These are phyloP conservation scores for Trachythela sp. DNA, from an alignment of 64 coral and sea anemone species.

Conservation along the genomic window DNA sequence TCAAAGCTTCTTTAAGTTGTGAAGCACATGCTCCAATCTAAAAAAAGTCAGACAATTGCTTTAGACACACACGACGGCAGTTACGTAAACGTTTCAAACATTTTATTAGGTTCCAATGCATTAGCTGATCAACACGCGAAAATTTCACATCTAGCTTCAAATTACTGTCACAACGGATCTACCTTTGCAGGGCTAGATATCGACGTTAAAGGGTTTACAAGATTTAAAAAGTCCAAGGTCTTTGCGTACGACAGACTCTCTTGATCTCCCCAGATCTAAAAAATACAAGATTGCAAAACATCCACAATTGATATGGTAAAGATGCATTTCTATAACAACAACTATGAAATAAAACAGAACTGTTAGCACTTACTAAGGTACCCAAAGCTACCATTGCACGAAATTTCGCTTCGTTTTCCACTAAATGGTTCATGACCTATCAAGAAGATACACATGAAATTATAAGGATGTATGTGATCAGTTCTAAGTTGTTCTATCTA, in stretches of 20 bases:
- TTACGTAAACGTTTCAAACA: too few species aligned
- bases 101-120: too few species aligned
- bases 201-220: not conserved
- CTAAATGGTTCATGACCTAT: slow-evolving; percentile 12
- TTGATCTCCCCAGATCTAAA: slow-evolving; percentile 8
- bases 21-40: not conserved
- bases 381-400: not conserved
- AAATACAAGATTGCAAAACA: not conserved
- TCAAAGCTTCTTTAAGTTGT: slow-evolving; percentile 14
- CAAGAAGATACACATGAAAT: not conserved
- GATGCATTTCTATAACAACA: not conserved
- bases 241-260: not conserved
- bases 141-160: too few species aligned
- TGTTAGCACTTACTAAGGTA: not conserved
- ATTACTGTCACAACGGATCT: too few species aligned
- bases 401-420: slow-evolving; percentile 10
- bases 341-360: not conserved
- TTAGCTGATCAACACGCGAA: too few species aligned
- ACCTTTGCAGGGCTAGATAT: not conserved
- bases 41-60: not conserved
- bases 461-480: not conserved
- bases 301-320: not conserved
- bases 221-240: not conserved
- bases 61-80: not conserved
- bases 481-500: too few species aligned